A percentile compares a stretch with the other conserved stretches of the same genome.
Evolutionary conservation across 2,113 vertebrate genomes (phyloP).

Genomic region (Pterocles orientalis): DNA sequence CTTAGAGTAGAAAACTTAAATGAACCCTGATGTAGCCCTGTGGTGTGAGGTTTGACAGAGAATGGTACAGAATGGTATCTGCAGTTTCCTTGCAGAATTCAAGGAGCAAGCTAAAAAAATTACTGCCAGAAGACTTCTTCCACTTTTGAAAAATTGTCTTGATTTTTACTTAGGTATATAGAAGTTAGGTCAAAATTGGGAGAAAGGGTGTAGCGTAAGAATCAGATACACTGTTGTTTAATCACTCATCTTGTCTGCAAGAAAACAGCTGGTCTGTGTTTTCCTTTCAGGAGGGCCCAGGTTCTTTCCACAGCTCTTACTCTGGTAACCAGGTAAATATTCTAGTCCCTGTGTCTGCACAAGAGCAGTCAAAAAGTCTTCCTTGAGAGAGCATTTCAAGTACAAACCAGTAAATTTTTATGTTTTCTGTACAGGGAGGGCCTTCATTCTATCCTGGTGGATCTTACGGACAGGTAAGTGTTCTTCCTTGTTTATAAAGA

Average conservation of each 20-base stretch:
- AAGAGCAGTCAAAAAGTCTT: background rate
- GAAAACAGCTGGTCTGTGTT: background rate
- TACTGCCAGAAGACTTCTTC: background rate
- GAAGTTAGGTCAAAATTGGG: background rate
- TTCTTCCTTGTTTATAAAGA: too few species aligned
- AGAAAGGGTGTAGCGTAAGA: background rate
- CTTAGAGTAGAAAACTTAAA: background rate
- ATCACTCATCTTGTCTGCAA: background rate
- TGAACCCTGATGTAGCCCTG: background rate
- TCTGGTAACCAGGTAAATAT: conserved; percentile 20
- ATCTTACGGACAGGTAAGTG: background rate
- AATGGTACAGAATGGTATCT: background rate
- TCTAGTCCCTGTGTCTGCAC: background rate
- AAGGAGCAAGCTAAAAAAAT: background rate
- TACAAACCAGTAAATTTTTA: background rate
- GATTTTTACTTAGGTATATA: background rate
- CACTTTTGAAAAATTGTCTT: background rate
- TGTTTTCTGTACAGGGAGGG: background rate
- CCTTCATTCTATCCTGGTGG: background rate
- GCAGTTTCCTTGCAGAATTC: background rate
- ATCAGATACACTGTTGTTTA: background rate
- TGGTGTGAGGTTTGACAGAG: background rate
- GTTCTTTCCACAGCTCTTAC: conserved; percentile 3
- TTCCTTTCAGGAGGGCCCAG: background rate
- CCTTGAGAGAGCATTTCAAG: background rate